Evolutionary conservation across 2,888 invertebrate genomes (phyloP).

Genomic region (Megastigmus dorsalis): DNA sequence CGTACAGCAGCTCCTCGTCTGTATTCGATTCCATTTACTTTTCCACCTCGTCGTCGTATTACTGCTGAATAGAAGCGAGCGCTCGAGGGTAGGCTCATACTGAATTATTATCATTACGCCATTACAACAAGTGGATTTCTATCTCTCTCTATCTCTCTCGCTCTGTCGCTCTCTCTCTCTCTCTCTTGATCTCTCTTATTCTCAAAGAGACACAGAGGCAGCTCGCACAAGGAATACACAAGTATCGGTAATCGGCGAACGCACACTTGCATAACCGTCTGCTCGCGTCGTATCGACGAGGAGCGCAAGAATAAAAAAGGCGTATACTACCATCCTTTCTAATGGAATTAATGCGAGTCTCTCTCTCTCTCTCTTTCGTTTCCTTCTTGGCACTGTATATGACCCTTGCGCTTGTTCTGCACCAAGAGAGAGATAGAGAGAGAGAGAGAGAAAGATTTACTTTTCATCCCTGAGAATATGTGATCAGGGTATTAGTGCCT

Average conservation of each 20-base stretch:
- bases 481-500: slow-evolving; percentile 74
- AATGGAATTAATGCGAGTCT: slow-evolving; percentile 72
- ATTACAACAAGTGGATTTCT: slow-evolving; percentile 24
- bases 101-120: slow-evolving; percentile 50
- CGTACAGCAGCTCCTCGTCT: neutral
- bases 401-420: slow-evolving; percentile 66
- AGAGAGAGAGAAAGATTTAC: too few species aligned
- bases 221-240: neutral
- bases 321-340: slow-evolving; percentile 60
- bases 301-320: neutral
- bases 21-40: slow-evolving; percentile 20
- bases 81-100: neutral
- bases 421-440: too few species aligned
- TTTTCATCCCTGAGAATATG: slow-evolving; percentile 73
- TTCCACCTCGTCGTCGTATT: slow-evolving; percentile 8
- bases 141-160: too few species aligned
- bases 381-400: too few species aligned
- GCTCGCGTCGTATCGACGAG: neutral
- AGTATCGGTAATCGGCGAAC: slow-evolving; percentile 27
- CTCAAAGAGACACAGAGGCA: too few species aligned
- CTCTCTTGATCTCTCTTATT: too few species aligned
- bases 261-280: neutral
- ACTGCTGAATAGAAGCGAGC: neutral
- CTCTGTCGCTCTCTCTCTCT: too few species aligned
- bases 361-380: neutral